Evolutionary conservation across 2,888 invertebrate genomes (phyloP).

Genomic region (Amphipyra berbera): DNA sequence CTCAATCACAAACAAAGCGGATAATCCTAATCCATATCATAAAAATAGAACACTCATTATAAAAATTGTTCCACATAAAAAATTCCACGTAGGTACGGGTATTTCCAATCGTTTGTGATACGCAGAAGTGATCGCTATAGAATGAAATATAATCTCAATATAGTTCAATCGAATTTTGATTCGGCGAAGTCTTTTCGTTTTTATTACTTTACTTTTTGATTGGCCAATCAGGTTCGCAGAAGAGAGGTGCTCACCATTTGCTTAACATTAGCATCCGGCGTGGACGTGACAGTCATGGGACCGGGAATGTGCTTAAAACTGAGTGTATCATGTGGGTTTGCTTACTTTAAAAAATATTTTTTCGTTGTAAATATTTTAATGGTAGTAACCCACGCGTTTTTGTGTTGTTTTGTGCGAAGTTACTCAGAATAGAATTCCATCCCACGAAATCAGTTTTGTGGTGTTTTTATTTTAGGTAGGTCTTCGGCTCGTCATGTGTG

Average conservation of each 20-base stretch:
- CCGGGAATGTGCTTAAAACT: constrained; percentile 1
- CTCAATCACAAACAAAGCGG: too few species aligned
- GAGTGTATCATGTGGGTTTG: not conserved
- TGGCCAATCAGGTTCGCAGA: constrained; percentile 24
- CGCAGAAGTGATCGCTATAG: constrained; percentile 3
- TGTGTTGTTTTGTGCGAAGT: too few species aligned
- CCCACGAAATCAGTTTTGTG: too few species aligned
- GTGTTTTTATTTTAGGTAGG: too few species aligned
- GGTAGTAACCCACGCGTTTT: too few species aligned
- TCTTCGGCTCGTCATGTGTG: too few species aligned
- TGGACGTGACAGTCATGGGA: not conserved
- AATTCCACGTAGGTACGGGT: not conserved
- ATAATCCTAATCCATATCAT: not conserved
- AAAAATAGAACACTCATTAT: not conserved
- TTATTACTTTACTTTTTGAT: constrained; percentile 24
- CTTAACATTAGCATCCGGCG: constrained; percentile 11
- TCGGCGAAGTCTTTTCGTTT: constrained; percentile 19
- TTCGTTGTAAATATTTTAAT: not conserved
- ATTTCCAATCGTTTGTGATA: constrained; percentile 1
- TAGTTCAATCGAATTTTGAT: constrained; percentile 16
- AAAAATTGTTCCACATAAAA: not conserved
- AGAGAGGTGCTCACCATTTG: constrained; percentile 5
- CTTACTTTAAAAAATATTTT: not conserved
- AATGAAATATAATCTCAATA: constrained; percentile 14
- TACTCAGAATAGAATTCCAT: too few species aligned